Evolutionary conservation across 1,140 invertebrate species (phyloP).

Genomic region (honey bee (Apis mellifera)): DNA sequence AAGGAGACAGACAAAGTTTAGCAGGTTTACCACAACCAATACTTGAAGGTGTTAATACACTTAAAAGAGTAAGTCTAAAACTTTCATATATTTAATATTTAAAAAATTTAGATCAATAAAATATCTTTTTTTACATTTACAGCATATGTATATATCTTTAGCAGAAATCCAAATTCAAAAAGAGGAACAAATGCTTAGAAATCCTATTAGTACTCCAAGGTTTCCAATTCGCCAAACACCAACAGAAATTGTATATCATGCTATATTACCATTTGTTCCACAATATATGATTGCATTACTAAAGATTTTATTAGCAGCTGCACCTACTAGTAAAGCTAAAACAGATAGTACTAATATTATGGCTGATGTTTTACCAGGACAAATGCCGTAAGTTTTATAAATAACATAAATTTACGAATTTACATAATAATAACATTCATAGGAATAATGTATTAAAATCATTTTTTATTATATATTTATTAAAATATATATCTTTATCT

Average conservation of each 20-base stretch:
- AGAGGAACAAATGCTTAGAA: constrained; percentile 91
- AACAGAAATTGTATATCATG: constrained; percentile 94
- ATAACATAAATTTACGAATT: neutral
- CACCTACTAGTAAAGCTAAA: constrained; percentile 98
- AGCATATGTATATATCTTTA: constrained; percentile 92
- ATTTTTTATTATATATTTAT: neutral
- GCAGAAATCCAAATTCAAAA: constrained; percentile 92
- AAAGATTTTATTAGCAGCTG: constrained; percentile 98
- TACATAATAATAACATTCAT: neutral
- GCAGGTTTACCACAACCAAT: constrained; percentile 97
- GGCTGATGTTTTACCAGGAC: constrained; percentile 97
- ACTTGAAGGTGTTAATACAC: constrained; percentile 95
- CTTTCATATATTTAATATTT: neutral
- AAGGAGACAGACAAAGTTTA: constrained; percentile 92
- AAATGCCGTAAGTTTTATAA: constrained; percentile 90
- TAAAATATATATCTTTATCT: neutral
- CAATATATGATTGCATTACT: constrained; percentile 98
- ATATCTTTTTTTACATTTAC: constrained; percentile 53
- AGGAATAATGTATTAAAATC: neutral
- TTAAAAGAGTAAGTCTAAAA: constrained; percentile 85
- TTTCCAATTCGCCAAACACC: constrained; percentile 84
- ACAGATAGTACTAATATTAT: constrained; percentile 99
- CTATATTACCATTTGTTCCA: constrained; percentile 95
- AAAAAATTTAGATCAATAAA: constrained; percentile 7
- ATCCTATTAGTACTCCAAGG: constrained; percentile 86